Conservation (phyloP, 2,113 vertebrate genomes). For the Tragulus kanchil region DNA sequence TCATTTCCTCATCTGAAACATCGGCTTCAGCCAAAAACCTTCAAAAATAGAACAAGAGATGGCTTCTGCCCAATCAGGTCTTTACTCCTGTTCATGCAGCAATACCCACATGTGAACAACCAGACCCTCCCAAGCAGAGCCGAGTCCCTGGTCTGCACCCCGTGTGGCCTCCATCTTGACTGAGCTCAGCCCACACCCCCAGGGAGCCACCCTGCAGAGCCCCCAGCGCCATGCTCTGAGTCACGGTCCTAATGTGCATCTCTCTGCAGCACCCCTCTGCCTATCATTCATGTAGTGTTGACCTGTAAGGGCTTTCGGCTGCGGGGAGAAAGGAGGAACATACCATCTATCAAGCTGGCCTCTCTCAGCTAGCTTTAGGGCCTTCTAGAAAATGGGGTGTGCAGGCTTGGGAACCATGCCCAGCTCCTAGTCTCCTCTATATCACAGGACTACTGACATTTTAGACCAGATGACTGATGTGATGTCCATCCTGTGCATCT, state of each 20-base stretch:
- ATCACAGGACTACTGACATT: not conserved
- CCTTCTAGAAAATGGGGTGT: not conserved
- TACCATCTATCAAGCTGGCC: not conserved
- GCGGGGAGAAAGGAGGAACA: not conserved
- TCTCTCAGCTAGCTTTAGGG: not conserved
- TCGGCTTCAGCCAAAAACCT: slow-evolving; percentile 79
- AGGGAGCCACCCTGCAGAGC: not conserved
- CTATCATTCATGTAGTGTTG: not conserved
- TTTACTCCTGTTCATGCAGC: slow-evolving; percentile 36
- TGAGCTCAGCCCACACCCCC: not conserved
- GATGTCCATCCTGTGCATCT: not conserved
- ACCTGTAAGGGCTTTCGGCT: not conserved
- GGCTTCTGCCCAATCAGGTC: slow-evolving; percentile 64
- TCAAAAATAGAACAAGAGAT: slow-evolving; percentile 81
- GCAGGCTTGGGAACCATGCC: not conserved
- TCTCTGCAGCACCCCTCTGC: not conserved
- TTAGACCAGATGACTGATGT: not conserved
- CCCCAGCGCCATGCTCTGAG: too few relatives aligned
- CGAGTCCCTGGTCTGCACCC: not conserved
- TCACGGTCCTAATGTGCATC: too few relatives aligned
- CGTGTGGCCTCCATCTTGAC: not conserved
- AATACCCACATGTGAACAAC: not conserved
- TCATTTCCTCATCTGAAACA: slow-evolving; percentile 82
- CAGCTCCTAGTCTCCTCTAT: not conserved
- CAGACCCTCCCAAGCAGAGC: not conserved